Evolutionary conservation across 2,888 invertebrate genomes (phyloP).

Genomic region (Cerastoderma edule): DNA sequence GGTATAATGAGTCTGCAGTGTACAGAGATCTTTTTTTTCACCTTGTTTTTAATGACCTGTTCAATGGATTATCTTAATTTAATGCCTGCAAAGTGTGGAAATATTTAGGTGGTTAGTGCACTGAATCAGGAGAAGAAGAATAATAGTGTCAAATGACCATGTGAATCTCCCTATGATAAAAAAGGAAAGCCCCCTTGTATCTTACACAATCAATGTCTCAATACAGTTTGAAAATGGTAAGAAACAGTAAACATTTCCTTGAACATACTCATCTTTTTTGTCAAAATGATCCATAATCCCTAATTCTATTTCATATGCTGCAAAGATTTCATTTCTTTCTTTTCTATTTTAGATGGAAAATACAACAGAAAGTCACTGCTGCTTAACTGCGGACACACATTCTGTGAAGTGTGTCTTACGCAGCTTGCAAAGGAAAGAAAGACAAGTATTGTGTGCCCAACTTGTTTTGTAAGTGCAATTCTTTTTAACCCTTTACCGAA

Average conservation of each 20-base stretch:
- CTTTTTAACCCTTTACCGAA: not conserved
- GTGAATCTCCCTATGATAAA: too few species aligned
- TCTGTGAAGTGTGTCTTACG: slow-evolving; percentile 74
- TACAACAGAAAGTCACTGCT: slow-evolving; percentile 68
- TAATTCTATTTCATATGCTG: too few species aligned
- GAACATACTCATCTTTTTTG: not conserved
- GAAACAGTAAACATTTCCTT: not conserved
- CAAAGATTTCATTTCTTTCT: not conserved
- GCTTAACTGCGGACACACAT: slow-evolving; percentile 78
- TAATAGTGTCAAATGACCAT: too few species aligned
- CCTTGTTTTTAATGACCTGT: too few species aligned
- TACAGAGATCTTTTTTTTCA: too few species aligned
- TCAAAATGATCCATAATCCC: not conserved
- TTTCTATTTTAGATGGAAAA: slow-evolving; percentile 31
- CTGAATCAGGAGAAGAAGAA: too few species aligned
- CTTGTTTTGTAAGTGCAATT: slow-evolving; percentile 65
- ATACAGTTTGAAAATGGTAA: not conserved
- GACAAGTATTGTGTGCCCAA: slow-evolving; percentile 64
- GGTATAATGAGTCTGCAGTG: too few species aligned
- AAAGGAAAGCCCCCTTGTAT: not conserved
- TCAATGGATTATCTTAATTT: too few species aligned
- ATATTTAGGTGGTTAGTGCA: too few species aligned
- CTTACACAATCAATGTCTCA: not conserved
- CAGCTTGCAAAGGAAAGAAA: slow-evolving; percentile 62
- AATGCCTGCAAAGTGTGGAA: too few species aligned